phyloP scores from a whole-genome alignment of 2,797 vertebrate species.

The Anomalospiza imberbis region DNA sequence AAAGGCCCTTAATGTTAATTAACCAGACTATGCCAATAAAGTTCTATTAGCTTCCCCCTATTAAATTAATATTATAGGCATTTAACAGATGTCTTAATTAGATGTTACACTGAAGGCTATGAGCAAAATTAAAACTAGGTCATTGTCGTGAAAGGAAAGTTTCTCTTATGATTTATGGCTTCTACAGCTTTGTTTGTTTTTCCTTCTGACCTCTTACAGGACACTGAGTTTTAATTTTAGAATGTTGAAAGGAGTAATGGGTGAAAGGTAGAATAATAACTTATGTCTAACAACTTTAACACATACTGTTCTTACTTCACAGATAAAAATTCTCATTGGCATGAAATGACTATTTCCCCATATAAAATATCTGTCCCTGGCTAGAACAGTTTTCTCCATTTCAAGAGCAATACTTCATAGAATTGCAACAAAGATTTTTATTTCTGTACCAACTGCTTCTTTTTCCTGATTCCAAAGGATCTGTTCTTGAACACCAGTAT shows the following conservation, averaged over 20 bases:
- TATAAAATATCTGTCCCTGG: background rate
- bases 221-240: background rate
- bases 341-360: background rate
- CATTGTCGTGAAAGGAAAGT: conserved; percentile 54
- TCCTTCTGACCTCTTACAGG: background rate
- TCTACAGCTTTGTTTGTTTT: background rate
- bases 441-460: background rate
- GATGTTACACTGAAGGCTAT: conserved; percentile 57
- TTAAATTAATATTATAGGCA: conserved; percentile 74
- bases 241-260: background rate
- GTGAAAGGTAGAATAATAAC: background rate
- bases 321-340: background rate
- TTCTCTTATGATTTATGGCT: conserved; percentile 41
- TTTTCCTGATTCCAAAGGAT: background rate
- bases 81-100: conserved; percentile 78
- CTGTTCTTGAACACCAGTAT: background rate
- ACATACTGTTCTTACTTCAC: background rate
- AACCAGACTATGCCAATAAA: conserved; percentile 68
- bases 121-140: conserved; percentile 58
- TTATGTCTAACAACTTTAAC: background rate
- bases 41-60: conserved; percentile 66
- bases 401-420: background rate
- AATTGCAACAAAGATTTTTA: background rate
- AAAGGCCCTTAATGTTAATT: conserved; percentile 72
- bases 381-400: background rate